Base-by-base conservation (phyloP, 2,797 vertebrate species). In the Naso thynnoides region DNA sequence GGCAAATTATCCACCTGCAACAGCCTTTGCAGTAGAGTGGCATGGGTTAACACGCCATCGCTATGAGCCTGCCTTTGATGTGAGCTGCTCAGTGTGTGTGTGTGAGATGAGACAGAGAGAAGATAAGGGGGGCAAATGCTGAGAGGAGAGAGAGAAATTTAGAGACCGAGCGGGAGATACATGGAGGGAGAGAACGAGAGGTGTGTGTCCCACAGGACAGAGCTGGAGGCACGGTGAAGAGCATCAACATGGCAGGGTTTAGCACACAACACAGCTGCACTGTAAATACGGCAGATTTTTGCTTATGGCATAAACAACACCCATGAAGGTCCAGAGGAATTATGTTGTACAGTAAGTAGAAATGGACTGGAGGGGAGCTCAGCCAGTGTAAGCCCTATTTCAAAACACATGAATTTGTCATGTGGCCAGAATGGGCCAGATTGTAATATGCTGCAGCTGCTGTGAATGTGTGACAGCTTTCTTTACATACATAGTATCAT, bases 61-160 rank as follows among this genome's bases (percentile, higher is more conserved):
- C 89, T 85, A 86, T 77, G 80, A 90, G 89, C 79, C 82, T 70
- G 64, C 62, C 85, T 95, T 95, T 94, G 91, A 94, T 93, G 86
- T 88, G 11, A 50, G 57, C 84, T 78, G 73, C 48, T 82, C 70
- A 70, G 33, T 8, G 74, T 82, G 86, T 88, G 78, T 82, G 81
- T 82, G 71, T 72, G 62, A 64, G 81, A 60, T 53, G 56, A 85
- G 70, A 78, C 54, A 63, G 81, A 76, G 67, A 72, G 63, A 74
- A 69, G 63, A 79, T 78, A 70, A 75, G 48, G 64, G 82, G 81
- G 79, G 87, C 84, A 85, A 66, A 85, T 49, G 65, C 72, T 78
- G 54, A 76, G 68, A 82, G 65, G 71, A 56, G 55, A 86, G 72
- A 73, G 76, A 84, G 75, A 88, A 76, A 88, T 86, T 36, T 65